These are phyloP conservation scores for Rhinella marina DNA, from an alignment of 2,797 vertebrate genomes.

Conservation along the genomic window DNA sequence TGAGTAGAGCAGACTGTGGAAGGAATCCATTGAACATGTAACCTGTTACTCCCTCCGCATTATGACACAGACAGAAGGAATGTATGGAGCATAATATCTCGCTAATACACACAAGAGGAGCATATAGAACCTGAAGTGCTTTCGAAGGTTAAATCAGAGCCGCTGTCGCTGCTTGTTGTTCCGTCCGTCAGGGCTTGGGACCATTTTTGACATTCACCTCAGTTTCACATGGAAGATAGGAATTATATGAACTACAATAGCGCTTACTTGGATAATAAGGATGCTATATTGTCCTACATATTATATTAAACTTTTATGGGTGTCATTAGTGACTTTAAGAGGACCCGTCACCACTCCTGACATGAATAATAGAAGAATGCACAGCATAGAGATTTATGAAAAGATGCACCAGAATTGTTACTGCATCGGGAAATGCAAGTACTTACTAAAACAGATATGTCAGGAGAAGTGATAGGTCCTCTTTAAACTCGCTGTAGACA, in stretches of 20 bases:
- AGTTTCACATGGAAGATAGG: background rate
- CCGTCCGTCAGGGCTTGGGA: background rate
- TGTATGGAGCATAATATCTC: constrained; percentile 1
- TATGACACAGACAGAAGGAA: constrained; percentile 29
- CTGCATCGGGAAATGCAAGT: no score
- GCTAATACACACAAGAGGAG: background rate
- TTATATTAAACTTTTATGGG: background rate
- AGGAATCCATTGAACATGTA: constrained; percentile 13
- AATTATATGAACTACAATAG: background rate
- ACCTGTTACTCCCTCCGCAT: constrained; percentile 21
- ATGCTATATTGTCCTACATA: no score
- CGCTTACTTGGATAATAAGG: background rate
- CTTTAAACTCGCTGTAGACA: background rate
- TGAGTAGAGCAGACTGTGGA: background rate
- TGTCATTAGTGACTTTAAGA: background rate
- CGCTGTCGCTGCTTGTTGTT: background rate
- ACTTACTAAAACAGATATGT: no score
- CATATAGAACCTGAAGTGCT: background rate
- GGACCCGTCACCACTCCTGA: no score
- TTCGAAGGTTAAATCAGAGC: background rate
- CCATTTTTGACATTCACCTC: background rate
- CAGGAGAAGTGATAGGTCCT: no score
- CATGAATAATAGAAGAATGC: no score
- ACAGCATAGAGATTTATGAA: no score
- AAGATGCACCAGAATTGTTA: no score